phyloP scores from a whole-genome alignment of 2,797 vertebrate species.

The Gorsachius magnificus region DNA sequence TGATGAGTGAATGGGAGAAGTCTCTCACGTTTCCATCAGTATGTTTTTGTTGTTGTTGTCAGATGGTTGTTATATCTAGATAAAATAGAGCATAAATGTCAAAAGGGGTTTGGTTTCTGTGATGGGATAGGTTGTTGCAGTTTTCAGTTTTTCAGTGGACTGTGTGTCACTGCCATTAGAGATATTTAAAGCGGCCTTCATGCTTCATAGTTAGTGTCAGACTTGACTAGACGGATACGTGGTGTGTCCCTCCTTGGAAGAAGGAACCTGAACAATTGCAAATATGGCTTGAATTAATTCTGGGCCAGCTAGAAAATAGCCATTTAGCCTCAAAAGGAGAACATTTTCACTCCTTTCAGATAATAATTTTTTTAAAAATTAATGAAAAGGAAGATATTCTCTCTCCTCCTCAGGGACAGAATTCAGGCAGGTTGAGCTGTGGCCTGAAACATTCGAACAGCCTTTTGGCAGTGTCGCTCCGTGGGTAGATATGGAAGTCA shows the following conservation, averaged over 20 bases:
- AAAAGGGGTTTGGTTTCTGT: background rate
- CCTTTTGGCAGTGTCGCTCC: background rate
- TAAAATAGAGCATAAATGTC: background rate
- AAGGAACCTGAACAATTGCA: background rate
- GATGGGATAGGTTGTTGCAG: background rate
- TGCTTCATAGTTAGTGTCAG: background rate
- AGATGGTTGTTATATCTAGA: slow-evolving; percentile 12
- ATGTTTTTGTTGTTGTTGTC: slow-evolving; percentile 10
- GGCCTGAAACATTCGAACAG: background rate
- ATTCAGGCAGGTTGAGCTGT: background rate
- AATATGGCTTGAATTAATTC: background rate
- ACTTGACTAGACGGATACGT: background rate
- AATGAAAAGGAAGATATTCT: background rate
- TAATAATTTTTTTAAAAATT: slow-evolving; percentile 17
- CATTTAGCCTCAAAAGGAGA: background rate
- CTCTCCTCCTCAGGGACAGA: background rate
- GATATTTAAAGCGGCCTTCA: background rate
- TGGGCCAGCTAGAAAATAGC: background rate
- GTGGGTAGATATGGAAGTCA: background rate
- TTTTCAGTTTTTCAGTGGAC: background rate
- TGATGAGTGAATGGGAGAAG: background rate
- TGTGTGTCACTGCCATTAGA: background rate
- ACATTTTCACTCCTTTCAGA: background rate
- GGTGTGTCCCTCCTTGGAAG: background rate
- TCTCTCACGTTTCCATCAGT: background rate